These are phyloP conservation scores for Eriocheir sinensis DNA, from an alignment of 1,140 invertebrate species.

Conservation along the genomic window DNA sequence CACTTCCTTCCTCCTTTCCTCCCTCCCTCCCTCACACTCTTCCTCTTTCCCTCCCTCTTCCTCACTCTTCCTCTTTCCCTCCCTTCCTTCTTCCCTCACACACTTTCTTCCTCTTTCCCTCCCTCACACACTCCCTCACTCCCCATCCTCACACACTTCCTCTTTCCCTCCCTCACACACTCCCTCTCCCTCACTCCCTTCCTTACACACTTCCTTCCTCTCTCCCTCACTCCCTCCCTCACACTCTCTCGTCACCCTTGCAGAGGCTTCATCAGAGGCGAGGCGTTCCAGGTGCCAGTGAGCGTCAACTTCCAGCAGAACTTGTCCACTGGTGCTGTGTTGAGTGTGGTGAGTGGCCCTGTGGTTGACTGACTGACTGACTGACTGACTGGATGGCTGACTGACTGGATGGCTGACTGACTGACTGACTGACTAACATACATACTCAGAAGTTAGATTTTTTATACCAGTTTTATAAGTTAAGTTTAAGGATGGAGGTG, in stretches of 20 bases:
- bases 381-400: too few species aligned
- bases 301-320: conserved; percentile 64
- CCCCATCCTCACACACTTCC: neutral
- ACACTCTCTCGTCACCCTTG: neutral
- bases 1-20: neutral
- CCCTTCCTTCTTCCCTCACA: neutral
- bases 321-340: conserved; percentile 52
- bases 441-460: neutral
- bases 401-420: too few species aligned
- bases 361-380: too few species aligned
- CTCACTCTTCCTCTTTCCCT: neutral
- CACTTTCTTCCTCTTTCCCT: neutral
- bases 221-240: neutral
- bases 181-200: neutral
- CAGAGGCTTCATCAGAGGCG: conserved; percentile 69
- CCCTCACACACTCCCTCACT: neutral
- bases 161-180: neutral
- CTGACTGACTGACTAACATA: neutral
- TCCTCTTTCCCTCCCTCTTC: neutral
- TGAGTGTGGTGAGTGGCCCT: conserved; percentile 54
- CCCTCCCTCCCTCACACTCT: neutral
- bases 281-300: conserved; percentile 57
- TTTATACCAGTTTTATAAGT: neutral
- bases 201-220: too few species aligned
- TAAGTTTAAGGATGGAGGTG: too few species aligned